Base-by-base conservation (phyloP, 2,888 invertebrate genomes). In the Agrotis ipsilon region DNA sequence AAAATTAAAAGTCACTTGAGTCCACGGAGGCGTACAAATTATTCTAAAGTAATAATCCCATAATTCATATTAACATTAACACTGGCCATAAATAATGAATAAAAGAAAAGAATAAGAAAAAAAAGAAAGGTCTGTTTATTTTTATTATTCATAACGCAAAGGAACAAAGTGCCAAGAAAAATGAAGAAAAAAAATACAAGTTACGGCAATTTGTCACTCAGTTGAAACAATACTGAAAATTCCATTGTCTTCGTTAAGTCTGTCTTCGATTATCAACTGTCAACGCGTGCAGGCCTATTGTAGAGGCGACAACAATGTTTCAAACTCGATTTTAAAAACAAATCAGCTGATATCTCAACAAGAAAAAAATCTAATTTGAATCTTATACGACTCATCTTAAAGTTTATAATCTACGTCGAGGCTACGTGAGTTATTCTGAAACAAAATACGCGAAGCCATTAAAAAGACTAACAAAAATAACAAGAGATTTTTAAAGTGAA, bases 201-300 rank as follows among this genome's bases (percentile, higher is more conserved):
- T 85, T 63, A 77, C 74, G 87, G 89, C 86, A 91, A 94, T 95
- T 95, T 94, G 93, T 95, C 95, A 92, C 86, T 92, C 92, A 90
- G 88, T 92, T 88, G 82, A 78, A 81, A 90, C 88, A 89, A 87
- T 86, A 86, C 86, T 88, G 88, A 88, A 91, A 92, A 90, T 91
- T 89, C 90, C 89, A 90, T 90, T 92, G 92, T 92, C 89, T 89
- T 86, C 87, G 84, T 86, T 87, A 86, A 87, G 84, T 74, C 86
- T 87, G 89, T 89, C 89, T 86, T 89, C 89, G 89, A 91, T 92
- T 92, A 92, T 92, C 90, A 90, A 87, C 92, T 93, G 94, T 95
- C 94, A 93, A 90, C 94, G 90, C 88, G 83, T 82, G 85, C 87
- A 89, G 74, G 86, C 84, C 92, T 90, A 94, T 94, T 94, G 94